Evolutionary conservation across 2,888 invertebrate genomes (phyloP).

Genomic region (Acleris cristana): DNA sequence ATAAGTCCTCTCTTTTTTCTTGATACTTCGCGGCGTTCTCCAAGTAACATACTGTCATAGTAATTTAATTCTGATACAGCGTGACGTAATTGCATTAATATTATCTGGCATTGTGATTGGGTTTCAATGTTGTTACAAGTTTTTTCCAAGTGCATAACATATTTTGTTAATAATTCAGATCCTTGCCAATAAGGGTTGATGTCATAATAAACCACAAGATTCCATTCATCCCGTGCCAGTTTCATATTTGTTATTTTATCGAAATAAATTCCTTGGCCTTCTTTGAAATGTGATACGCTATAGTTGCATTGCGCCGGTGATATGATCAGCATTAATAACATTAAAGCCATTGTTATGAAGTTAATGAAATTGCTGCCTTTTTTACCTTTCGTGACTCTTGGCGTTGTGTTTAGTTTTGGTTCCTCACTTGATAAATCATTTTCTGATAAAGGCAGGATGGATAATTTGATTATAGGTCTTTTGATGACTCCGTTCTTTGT

Average conservation of each 20-base stretch:
- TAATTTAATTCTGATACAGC: slow-evolving; percentile 34
- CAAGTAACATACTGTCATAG: slow-evolving; percentile 30
- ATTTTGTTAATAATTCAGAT: slow-evolving; percentile 2
- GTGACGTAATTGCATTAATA: slow-evolving; percentile 28
- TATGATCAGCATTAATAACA: slow-evolving; percentile 9
- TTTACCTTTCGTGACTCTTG: not conserved
- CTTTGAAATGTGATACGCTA: slow-evolving; percentile 44
- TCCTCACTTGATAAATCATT: not conserved
- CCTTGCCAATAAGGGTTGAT: slow-evolving; percentile 38
- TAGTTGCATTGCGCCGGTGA: slow-evolving; percentile 8
- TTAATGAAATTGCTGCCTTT: not conserved
- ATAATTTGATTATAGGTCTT: too few relatives aligned
- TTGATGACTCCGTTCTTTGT: too few relatives aligned
- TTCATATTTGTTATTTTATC: slow-evolving; percentile 39
- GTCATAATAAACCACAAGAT: slow-evolving; percentile 37
- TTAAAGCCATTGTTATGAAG: slow-evolving; percentile 2
- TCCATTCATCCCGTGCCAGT: slow-evolving; percentile 39
- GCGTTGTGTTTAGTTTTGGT: not conserved
- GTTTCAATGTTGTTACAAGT: not conserved
- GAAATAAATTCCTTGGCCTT: slow-evolving; percentile 36
- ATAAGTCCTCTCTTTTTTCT: slow-evolving; percentile 13
- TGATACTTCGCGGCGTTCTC: slow-evolving; percentile 26
- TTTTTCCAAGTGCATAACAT: slow-evolving; percentile 4
- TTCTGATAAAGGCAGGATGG: slow-evolving; percentile 10
- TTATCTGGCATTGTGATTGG: slow-evolving; percentile 1